Conservation (phyloP, 2,888 invertebrate species). For the Dyspetes luteomarginatus region DNA sequence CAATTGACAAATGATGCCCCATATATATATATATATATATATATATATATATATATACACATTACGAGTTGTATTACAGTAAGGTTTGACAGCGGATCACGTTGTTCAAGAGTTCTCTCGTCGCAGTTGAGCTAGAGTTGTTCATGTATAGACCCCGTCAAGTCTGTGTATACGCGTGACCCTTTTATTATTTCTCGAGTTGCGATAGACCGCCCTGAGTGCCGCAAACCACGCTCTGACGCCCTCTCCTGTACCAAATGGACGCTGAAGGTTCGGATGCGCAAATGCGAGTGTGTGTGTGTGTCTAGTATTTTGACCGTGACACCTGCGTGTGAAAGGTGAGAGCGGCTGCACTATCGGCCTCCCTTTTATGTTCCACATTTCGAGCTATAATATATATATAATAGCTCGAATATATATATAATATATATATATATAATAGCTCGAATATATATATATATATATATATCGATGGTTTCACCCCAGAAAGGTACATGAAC, state of each 20-base stretch:
- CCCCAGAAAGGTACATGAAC: no score
- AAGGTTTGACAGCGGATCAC: constrained; percentile 9
- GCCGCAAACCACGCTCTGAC: constrained; percentile 27
- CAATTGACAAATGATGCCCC: background rate
- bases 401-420: no score
- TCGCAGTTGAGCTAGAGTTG: constrained; percentile 3
- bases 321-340: constrained; percentile 46
- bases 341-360: constrained; percentile 13
- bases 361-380: background rate
- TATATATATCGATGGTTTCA: no score
- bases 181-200: constrained; percentile 45
- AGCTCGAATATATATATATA: no score
- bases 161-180: constrained; percentile 10
- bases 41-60: background rate
- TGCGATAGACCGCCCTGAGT: background rate
- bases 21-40: background rate
- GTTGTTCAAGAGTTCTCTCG: constrained; percentile 31
- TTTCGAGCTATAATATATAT: background rate
- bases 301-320: constrained; percentile 11
- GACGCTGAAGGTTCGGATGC: background rate
- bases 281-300: background rate
- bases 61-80: background rate
- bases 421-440: no score
- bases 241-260: background rate
- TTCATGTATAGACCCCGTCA: constrained; percentile 1